These are phyloP conservation scores for Volucella zonaria DNA, from an alignment of 2,888 invertebrate species.

Conservation along the genomic window DNA sequence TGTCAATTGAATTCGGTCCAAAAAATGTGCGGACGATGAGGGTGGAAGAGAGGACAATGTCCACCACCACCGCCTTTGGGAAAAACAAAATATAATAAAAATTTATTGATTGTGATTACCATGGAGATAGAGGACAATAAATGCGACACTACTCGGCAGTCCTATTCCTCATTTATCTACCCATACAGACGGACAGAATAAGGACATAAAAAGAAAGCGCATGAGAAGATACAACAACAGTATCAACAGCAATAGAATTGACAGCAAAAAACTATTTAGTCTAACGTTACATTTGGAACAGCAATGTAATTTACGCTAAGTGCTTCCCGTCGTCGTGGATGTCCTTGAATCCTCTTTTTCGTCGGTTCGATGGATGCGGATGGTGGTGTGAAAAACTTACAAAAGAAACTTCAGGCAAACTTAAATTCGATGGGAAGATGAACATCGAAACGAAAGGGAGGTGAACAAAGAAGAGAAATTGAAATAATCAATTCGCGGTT, in stretches of 20 bases:
- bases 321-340: constrained; percentile 35
- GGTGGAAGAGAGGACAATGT: not conserved
- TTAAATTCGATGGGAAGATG: too few relatives aligned
- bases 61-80: constrained; percentile 12
- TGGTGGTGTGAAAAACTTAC: not conserved
- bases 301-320: constrained; percentile 53
- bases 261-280: constrained; percentile 25
- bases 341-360: constrained; percentile 31
- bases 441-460: not conserved
- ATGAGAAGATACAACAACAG: not conserved
- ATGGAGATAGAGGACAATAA: constrained; percentile 37
- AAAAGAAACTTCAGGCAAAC: not conserved
- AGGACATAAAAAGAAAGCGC: constrained; percentile 2
- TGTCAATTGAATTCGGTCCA: constrained; percentile 15
- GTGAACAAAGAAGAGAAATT: not conserved
- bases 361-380: not conserved
- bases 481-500: constrained; percentile 52
- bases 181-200: not conserved
- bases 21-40: not conserved
- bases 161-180: too few relatives aligned
- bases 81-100: constrained; percentile 1
- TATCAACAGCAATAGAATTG: too few relatives aligned
- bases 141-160: constrained; percentile 7
- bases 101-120: constrained; percentile 49
- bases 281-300: constrained; percentile 27